Evolutionary conservation across 2,888 invertebrate genomes (phyloP), one percentile per base, ranked within the genome.

Genomic region (Timandra comae): DNA sequence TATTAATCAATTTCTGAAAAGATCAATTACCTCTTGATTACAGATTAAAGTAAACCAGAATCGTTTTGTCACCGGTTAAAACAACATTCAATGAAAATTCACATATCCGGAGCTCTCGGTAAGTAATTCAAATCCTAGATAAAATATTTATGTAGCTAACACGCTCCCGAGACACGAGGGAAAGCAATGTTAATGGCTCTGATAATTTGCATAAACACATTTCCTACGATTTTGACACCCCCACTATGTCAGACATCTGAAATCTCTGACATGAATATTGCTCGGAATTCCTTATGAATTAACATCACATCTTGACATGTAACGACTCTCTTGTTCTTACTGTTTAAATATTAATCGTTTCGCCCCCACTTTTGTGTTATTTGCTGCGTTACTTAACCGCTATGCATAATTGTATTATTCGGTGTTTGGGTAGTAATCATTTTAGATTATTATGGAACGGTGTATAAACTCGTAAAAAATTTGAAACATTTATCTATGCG

Each of bases 121-220:
- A 45, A 48, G 34, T 43, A 42, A 46, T 44, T 47, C 44, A 44
- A 45, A 45, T 41, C 38, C 36, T 37, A 41, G 39, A 48, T 59
- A 51, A 56, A 56, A 63, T 67, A 67, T 66, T 71, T 67, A 72
- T 65, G 66, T 63, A 65, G 65, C 58, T 68, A 69, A 63, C 66
- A 64, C 59, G 56, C 53, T 63, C 52, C 45, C 49, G 48, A 47
- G 62, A 59, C 65, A 54, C 60, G 50, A 50, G 57, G 56, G 57
- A 60, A 61, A 60, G 56, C 61, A 44, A 54, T 72, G 71, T 73
- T 81, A 81, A 82, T 81, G 76, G 73, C 75, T 71, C 69, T 65
- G 56, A 63, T 74, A 73, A 82, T 82, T 81, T 80, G 63, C 82
- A 82, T 82, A 80, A 80, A 79, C 77, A 82, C 71, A 74, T 81